phyloP scores from a whole-genome alignment of 2,797 vertebrate species.

The Girardinus metallicus region DNA sequence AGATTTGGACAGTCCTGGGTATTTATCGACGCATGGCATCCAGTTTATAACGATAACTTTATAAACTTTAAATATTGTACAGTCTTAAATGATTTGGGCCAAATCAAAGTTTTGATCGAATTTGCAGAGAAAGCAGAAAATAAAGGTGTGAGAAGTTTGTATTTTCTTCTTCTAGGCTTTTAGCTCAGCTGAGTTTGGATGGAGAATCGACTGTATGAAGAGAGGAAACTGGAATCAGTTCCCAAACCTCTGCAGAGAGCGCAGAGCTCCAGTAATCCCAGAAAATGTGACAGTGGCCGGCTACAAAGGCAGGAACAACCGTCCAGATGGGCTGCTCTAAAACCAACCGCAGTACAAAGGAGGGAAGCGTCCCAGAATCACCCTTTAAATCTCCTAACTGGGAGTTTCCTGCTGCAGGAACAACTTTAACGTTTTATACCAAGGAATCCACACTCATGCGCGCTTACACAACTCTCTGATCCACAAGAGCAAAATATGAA shows the following conservation, averaged over 20 bases:
- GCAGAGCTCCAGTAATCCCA: not conserved
- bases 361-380: slow-evolving; percentile 14
- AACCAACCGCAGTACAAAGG: slow-evolving; percentile 12
- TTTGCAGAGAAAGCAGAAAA: not conserved
- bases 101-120: not conserved
- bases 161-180: not conserved
- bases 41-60: no score
- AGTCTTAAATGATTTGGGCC: no score
- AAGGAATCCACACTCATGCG: not conserved
- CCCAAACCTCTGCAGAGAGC: not conserved
- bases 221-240: not conserved
- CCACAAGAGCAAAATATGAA: not conserved
- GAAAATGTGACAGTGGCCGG: slow-evolving; percentile 31
- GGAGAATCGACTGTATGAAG: not conserved
- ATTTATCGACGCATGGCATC: no score
- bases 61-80: no score
- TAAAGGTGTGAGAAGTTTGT: not conserved
- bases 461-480: not conserved
- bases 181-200: not conserved
- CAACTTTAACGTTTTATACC: slow-evolving; percentile 7
- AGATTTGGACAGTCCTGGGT: no score
- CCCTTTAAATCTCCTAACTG: not conserved
- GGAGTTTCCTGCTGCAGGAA: slow-evolving; percentile 16
- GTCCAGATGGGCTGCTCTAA: slow-evolving; percentile 39
- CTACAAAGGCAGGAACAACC: slow-evolving; percentile 28